These are phyloP conservation scores for Hyposoter dolosus DNA, from an alignment of 2,888 invertebrate species.

Conservation along the genomic window DNA sequence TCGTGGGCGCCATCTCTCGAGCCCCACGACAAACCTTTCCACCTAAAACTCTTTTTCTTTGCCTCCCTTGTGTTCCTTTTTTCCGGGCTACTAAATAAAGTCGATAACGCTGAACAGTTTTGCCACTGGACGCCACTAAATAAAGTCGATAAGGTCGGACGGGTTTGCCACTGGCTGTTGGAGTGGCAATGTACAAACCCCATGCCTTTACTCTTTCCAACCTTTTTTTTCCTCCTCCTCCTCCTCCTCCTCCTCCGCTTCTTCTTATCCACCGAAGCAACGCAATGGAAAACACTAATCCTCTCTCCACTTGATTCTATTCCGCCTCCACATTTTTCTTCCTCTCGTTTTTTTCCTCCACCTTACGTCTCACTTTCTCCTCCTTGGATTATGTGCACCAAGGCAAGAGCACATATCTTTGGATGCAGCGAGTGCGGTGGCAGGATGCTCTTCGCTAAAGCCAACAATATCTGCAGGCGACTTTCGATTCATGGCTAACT, in stretches of 20 bases:
- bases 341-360: background rate
- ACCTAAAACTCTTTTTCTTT: constrained; percentile 33
- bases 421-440: constrained; percentile 18
- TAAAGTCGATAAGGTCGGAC: constrained; percentile 67
- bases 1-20: constrained; percentile 28
- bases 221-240: background rate
- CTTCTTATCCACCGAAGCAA: constrained; percentile 30
- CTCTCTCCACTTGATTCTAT: constrained; percentile 58
- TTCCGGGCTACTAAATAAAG: constrained; percentile 63
- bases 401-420: constrained; percentile 33
- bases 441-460: constrained; percentile 31
- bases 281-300: constrained; percentile 64
- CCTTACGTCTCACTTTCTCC: constrained; percentile 6
- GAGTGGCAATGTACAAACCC: constrained; percentile 58
- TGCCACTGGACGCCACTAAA: constrained; percentile 67
- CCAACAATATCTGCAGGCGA: constrained; percentile 24
- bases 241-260: background rate
- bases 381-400: background rate
- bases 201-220: constrained; percentile 36
- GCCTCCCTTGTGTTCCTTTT: constrained; percentile 36
- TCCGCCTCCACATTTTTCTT: constrained; percentile 23
- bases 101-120: constrained; percentile 68
- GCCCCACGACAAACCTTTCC: constrained; percentile 18
- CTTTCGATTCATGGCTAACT: constrained; percentile 14
- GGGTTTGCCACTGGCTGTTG: constrained; percentile 54